phyloP scores from a whole-genome alignment of 2,113 vertebrate species.

The Rostratula benghalensis region DNA sequence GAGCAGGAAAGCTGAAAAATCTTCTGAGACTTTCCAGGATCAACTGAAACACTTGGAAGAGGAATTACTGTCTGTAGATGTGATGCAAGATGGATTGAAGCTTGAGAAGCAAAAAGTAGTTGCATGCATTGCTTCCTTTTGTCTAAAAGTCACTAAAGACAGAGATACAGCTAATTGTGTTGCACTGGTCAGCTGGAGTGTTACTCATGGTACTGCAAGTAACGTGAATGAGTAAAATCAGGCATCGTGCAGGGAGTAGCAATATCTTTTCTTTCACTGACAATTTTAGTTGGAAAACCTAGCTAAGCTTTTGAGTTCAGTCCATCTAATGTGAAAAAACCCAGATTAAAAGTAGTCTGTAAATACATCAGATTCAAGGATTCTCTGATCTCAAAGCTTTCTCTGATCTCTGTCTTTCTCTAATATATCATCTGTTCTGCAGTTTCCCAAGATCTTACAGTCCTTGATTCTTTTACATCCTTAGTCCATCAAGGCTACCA shows the following conservation, averaged over 20 bases:
- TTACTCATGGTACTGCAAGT: neutral
- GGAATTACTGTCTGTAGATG: conserved; percentile 77
- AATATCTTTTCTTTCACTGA: neutral
- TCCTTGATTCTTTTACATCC: neutral
- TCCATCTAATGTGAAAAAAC: neutral
- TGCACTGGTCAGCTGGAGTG: neutral
- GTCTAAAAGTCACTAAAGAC: neutral
- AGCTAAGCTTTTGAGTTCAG: neutral
- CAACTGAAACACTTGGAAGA: conserved; percentile 78
- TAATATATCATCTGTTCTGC: neutral
- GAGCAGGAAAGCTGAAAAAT: conserved; percentile 77
- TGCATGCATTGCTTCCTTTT: neutral
- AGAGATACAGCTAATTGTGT: neutral
- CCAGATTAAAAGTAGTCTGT: neutral
- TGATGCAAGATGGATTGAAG: conserved; percentile 77
- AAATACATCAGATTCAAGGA: neutral
- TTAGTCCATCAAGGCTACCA: neutral
- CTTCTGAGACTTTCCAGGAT: conserved; percentile 74
- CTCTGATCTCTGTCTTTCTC: neutral
- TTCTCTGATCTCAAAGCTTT: neutral
- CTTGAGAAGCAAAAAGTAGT: conserved; percentile 84
- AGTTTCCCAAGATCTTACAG: neutral
- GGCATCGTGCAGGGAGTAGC: neutral
- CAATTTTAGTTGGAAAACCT: neutral
- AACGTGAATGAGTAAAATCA: neutral